Evolutionary conservation across 2,888 invertebrate species (phyloP).

Genomic region (Petrophora chlorosata): DNA sequence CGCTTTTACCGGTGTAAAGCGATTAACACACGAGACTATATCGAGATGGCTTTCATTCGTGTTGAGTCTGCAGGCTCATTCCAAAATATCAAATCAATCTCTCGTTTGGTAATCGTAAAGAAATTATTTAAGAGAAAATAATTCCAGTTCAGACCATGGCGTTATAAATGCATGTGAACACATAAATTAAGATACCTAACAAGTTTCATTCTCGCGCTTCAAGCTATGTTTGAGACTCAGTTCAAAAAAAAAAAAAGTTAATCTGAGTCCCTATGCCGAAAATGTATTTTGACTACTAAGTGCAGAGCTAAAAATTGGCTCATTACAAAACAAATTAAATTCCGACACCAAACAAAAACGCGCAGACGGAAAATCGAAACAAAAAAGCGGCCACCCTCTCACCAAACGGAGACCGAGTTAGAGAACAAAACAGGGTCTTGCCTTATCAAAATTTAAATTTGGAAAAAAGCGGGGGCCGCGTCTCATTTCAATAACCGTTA

Average conservation of each 20-base stretch:
- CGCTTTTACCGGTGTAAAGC: conserved; percentile 67
- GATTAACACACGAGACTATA: conserved; percentile 56
- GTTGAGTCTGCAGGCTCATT: too few species aligned
- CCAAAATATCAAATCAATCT: too few species aligned
- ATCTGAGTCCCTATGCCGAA: too few species aligned
- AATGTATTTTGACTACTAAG: conserved; percentile 23
- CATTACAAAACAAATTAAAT: conserved; percentile 51
- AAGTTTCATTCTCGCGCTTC: too few species aligned
- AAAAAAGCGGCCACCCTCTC: conserved; percentile 71
- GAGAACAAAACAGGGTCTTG: conserved; percentile 78
- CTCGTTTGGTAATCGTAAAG: too few species aligned
- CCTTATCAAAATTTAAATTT: conserved; percentile 84
- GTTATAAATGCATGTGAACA: too few species aligned
- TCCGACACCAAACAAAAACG: conserved; percentile 59
- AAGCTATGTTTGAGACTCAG: too few species aligned
- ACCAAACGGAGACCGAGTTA: conserved; percentile 71
- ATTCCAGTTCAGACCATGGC: too few species aligned
- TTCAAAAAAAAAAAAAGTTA: too few species aligned
- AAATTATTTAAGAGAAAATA: too few species aligned
- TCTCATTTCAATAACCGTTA: conserved; percentile 84
- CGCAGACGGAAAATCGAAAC: conserved; percentile 64
- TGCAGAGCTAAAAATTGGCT: conserved; percentile 39
- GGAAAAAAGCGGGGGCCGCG: conserved; percentile 79
- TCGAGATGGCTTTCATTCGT: conserved; percentile 28
- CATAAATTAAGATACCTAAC: too few species aligned